Evolutionary conservation across 2,113 vertebrate species (phyloP).

Genomic region (Hydrolagus affinis): DNA sequence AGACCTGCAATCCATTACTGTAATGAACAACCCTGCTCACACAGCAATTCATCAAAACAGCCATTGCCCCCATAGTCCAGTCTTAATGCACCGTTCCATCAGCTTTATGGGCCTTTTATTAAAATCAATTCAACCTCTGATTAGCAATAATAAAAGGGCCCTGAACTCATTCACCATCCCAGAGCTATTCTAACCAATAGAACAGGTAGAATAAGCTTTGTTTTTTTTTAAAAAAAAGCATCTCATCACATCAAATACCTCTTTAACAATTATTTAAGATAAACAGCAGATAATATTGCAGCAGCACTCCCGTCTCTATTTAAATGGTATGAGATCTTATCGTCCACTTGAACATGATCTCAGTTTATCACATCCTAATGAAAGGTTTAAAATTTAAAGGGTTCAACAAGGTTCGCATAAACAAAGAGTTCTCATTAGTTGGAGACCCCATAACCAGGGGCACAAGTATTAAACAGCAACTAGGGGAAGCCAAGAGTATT

Average conservation of each 20-base stretch:
- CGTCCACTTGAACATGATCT: background rate
- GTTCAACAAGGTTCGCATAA: background rate
- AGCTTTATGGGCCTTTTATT: background rate
- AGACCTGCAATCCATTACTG: background rate
- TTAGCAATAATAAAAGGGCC: background rate
- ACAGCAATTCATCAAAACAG: background rate
- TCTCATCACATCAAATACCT: background rate
- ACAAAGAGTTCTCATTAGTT: background rate
- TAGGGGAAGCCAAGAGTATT: background rate
- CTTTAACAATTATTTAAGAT: background rate
- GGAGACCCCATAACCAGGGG: background rate
- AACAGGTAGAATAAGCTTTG: no score
- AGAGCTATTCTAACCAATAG: background rate
- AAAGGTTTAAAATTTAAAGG: background rate
- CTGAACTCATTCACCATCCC: background rate
- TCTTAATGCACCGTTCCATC: background rate
- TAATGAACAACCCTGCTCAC: background rate
- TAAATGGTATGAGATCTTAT: background rate
- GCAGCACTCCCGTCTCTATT: background rate
- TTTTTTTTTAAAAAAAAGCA: background rate
- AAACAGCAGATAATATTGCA: background rate
- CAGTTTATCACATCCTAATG: background rate
- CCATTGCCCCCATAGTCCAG: background rate
- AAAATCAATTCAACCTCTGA: conserved; percentile 2
- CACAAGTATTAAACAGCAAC: background rate